Conservation (phyloP, 2,888 invertebrate species). For the Lasioglossum vierecki region DNA sequence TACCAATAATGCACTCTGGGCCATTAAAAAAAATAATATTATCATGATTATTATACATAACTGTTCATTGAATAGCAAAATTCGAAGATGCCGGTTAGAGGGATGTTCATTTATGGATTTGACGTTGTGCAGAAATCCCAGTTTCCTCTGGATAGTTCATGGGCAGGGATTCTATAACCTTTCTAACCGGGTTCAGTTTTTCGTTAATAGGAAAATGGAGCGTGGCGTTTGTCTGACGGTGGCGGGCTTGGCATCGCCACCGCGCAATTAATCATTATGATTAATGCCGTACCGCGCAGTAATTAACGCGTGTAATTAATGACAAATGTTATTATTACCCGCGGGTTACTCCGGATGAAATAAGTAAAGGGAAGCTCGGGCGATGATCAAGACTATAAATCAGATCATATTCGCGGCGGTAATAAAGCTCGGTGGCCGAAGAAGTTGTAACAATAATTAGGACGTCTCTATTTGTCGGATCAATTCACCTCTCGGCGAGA, state of each 20-base stretch:
- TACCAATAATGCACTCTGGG: too few relatives aligned
- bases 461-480: not conserved
- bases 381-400: constrained; percentile 11
- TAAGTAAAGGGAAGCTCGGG: not conserved
- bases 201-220: not conserved
- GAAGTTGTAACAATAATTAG: not conserved
- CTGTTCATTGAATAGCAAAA: too few relatives aligned
- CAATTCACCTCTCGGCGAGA: not conserved
- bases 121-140: not conserved
- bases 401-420: not conserved
- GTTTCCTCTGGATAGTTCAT: not conserved
- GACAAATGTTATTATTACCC: constrained; percentile 48
- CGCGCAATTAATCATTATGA: constrained; percentile 43
- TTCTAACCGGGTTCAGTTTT: not conserved
- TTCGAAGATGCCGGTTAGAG: too few relatives aligned
- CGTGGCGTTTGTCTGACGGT: not conserved
- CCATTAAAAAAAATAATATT: too few relatives aligned
- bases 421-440: constrained; percentile 1
- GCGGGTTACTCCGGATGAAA: constrained; percentile 16
- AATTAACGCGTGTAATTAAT: constrained; percentile 51
- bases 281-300: constrained; percentile 36
- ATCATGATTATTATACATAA: too few relatives aligned
- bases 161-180: not conserved
- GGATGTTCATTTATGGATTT: too few relatives aligned
- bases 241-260: constrained; percentile 25